Base-by-base conservation (phyloP, 2,888 invertebrate species). In the Omphaloscelis lunosa region DNA sequence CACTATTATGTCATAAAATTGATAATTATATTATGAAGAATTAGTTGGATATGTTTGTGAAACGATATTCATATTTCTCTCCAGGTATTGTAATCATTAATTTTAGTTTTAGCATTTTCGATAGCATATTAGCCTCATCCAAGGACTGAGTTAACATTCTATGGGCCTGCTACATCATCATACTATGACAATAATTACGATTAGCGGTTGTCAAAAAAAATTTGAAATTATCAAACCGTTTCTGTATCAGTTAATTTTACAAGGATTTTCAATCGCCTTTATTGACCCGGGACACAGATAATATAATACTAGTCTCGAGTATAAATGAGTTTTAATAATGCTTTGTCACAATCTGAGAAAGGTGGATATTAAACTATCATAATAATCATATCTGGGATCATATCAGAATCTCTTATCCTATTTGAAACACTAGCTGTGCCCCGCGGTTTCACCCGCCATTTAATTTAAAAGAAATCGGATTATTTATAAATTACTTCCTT, bases 1-100 rank as follows among this genome's bases (percentile, higher is more conserved):
- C 63, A 80, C 80, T 80, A 66, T 73, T 78, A 78, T 66, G 67
- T 82, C 80, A 86, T 86, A 77, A 48, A 48, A 86, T 88, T 87
- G 84, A 82, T 88, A 79, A 77, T 87, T 79, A 69, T 75, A 67
- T 65, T 45, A n/a, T n/a, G 41, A 59, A n/a, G 17, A 69, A 65
- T 56, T 63, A 61, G 48, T 61, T 51, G 12, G 39, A 23, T 29
- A 68, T 11, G 9, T 34, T 56, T 68, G 23, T 8, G 41, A 1
- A 15, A 23, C 17, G 2, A 45, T 58, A 53, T 39, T 29, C 17
- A 59, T 20, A 17, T 8, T 20, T 20, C 0, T 27, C n/a, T 17
- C 27, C 5, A 56, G 56, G 12, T 56, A 12, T n/a, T n/a, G n/a
- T n/a, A 15, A 58, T 27, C 1, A 27, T 23, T 15, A 58, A 7